Evolutionary conservation across 1,140 invertebrate species (phyloP).

Genomic region (Mya arenaria): DNA sequence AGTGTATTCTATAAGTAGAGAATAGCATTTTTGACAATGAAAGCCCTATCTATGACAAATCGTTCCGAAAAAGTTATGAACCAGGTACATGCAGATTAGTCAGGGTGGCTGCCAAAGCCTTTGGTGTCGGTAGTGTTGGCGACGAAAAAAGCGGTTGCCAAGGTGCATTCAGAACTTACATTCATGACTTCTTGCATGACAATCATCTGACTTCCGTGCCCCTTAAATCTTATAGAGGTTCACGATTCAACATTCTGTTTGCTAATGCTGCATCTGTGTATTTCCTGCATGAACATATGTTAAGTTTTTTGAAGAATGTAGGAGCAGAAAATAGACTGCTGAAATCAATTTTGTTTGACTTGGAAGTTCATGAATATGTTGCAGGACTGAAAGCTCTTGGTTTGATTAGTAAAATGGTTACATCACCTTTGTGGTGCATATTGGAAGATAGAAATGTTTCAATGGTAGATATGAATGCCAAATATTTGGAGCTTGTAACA

Average conservation of each 20-base stretch:
- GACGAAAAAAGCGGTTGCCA: slow-evolving; percentile 34
- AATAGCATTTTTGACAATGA: neutral
- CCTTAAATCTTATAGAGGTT: slow-evolving; percentile 25
- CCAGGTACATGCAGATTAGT: neutral
- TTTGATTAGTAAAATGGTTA: slow-evolving; percentile 9
- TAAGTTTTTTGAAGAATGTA: slow-evolving; percentile 11
- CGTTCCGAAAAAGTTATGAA: neutral
- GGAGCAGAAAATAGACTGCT: slow-evolving; percentile 23
- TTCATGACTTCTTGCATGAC: slow-evolving; percentile 2
- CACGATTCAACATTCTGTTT: slow-evolving; percentile 40
- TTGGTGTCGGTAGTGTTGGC: neutral
- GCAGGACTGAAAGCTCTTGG: slow-evolving; percentile 28
- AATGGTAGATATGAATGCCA: slow-evolving; percentile 47
- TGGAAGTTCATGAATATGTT: slow-evolving; percentile 19
- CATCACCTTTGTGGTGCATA: slow-evolving; percentile 16
- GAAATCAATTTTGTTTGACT: slow-evolving; percentile 27
- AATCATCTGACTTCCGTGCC: slow-evolving; percentile 11
- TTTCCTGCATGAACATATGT: slow-evolving; percentile 35
- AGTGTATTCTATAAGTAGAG: neutral
- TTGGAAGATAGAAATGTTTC: slow-evolving; percentile 42
- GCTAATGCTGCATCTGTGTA: slow-evolving; percentile 20
- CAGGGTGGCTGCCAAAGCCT: neutral
- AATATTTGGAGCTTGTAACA: slow-evolving; percentile 37
- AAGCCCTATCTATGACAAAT: neutral
- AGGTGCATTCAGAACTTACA: slow-evolving; percentile 19